A percentile compares a stretch with the other conserved stretches of the same genome.
Conservation (phyloP, 2,113 vertebrate genomes). For the Sorex araneus region DNA sequence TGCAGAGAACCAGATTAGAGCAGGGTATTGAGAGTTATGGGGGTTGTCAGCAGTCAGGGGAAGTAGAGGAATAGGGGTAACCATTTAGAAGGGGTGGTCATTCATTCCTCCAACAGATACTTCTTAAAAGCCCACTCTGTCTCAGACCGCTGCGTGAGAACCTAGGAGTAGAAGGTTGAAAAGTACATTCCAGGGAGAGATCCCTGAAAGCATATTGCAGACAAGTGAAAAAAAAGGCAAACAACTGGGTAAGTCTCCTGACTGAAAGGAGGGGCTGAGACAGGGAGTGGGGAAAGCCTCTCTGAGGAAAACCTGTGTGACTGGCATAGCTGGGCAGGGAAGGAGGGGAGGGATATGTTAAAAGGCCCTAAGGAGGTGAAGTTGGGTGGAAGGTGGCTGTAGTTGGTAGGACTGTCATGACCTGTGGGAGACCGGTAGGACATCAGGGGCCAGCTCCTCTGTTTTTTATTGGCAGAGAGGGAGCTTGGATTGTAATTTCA, state of each 20-base stretch:
- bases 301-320: fast-evolving
- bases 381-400: not conserved
- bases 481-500: not conserved
- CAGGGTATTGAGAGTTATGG: too few relatives aligned
- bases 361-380: not conserved
- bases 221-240: not conserved
- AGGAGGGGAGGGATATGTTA: not conserved
- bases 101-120: too few relatives aligned
- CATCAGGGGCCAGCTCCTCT: too few relatives aligned
- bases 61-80: too few relatives aligned
- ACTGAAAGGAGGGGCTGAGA: not conserved
- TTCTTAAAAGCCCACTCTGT: not conserved
- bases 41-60: too few relatives aligned
- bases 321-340: too few relatives aligned
- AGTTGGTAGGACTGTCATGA: too few relatives aligned
- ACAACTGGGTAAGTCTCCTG: not conserved
- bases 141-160: not conserved
- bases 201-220: not conserved
- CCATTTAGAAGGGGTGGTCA: too few relatives aligned
- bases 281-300: not conserved
- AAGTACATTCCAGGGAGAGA: not conserved
- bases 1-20: too few relatives aligned
- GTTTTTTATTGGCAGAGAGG: not conserved
- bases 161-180: not conserved
- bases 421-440: too few relatives aligned